Conservation (phyloP, 2,888 invertebrate species). For the Poecilus cupreus region DNA sequence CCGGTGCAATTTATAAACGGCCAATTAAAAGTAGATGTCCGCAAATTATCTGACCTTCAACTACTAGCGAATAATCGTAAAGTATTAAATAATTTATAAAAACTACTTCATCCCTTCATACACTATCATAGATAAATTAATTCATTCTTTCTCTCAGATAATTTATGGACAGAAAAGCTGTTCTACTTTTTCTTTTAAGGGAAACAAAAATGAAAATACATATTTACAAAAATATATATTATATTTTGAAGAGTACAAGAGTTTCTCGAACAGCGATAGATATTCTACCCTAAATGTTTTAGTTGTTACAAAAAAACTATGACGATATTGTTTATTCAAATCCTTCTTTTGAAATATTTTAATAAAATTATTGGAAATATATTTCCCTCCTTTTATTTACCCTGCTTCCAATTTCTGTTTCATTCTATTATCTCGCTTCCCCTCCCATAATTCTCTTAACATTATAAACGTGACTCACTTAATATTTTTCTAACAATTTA, state of each 20-base stretch:
- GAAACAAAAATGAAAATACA: slow-evolving; percentile 50
- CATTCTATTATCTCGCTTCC: neutral
- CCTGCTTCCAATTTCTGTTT: neutral
- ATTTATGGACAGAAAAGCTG: slow-evolving; percentile 58
- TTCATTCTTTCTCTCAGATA: slow-evolving; percentile 51
- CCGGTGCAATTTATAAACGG: slow-evolving; percentile 60
- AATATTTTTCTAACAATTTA: neutral
- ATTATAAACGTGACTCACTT: neutral
- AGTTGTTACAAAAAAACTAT: slow-evolving; percentile 52
- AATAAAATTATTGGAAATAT: slow-evolving; percentile 59
- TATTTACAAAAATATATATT: slow-evolving; percentile 39
- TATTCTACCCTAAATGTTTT: slow-evolving; percentile 54
- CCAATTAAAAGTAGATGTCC: slow-evolving; percentile 58
- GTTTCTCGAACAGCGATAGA: slow-evolving; percentile 56
- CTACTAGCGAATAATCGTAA: slow-evolving; percentile 23
- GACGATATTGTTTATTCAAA: slow-evolving; percentile 58
- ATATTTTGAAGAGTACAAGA: slow-evolving; percentile 57
- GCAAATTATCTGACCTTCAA: slow-evolving; percentile 57
- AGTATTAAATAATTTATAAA: slow-evolving; percentile 50
- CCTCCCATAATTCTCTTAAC: neutral
- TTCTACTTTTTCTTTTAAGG: slow-evolving; percentile 51
- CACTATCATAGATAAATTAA: slow-evolving; percentile 39
- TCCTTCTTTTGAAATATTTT: slow-evolving; percentile 59
- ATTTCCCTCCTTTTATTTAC: slow-evolving; percentile 10
- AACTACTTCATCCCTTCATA: slow-evolving; percentile 42